phyloP scores from a whole-genome alignment of 2,797 vertebrate genomes.

The Cyprinella venusta region DNA sequence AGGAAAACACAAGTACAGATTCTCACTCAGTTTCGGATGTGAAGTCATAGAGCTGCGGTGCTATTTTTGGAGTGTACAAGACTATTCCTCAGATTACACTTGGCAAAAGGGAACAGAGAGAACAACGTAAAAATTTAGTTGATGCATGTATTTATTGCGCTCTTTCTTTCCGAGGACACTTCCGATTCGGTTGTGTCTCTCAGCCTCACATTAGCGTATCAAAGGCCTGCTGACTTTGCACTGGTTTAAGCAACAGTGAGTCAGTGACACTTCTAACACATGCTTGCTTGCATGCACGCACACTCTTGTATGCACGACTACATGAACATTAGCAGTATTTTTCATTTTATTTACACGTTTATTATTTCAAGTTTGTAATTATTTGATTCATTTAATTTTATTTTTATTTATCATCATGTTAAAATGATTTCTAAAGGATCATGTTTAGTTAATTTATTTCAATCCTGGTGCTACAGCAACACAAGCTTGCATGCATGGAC shows the following conservation, averaged over 20 bases:
- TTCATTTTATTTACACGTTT: background rate
- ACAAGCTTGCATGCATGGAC: background rate
- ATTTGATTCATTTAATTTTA: background rate
- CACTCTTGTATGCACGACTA: background rate
- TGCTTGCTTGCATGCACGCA: background rate
- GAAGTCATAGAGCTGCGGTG: background rate
- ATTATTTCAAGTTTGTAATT: background rate
- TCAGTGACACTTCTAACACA: conserved; percentile 14
- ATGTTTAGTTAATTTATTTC: background rate
- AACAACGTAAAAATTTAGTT: background rate
- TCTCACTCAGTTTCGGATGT: background rate
- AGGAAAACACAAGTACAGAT: conserved; percentile 6
- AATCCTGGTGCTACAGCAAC: background rate
- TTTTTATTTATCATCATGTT: background rate
- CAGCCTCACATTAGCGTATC: background rate
- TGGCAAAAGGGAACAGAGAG: background rate
- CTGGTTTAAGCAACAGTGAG: background rate
- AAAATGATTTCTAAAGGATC: background rate
- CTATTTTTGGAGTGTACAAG: conserved; percentile 13
- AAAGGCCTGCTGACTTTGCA: conserved; percentile 18
- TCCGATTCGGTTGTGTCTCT: background rate
- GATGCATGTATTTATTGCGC: background rate
- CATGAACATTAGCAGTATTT: background rate
- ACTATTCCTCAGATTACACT: background rate
- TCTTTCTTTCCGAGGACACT: background rate